A percentile compares a stretch with the other conserved stretches of the same genome.
phyloP scores from a whole-genome alignment of 2,888 invertebrate genomes.

The Thyatira batis region DNA sequence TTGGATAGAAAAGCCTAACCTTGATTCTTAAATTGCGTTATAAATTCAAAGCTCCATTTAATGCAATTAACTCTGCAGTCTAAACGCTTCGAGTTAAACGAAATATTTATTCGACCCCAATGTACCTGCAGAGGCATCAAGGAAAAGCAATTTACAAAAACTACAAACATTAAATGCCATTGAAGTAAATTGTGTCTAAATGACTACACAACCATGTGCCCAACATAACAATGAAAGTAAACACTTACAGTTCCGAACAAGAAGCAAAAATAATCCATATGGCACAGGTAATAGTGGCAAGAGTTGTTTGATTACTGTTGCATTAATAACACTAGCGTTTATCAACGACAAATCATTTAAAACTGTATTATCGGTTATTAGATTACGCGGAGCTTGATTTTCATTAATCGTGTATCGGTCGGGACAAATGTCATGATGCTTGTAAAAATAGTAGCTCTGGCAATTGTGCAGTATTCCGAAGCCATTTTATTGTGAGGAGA shows the following conservation, averaged over 20 bases:
- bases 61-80: neutral
- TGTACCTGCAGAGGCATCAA: neutral
- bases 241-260: conserved; percentile 4
- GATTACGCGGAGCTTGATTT: conserved; percentile 7
- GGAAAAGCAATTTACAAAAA: neutral
- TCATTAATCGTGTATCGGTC: conserved; percentile 13
- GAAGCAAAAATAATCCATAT: conserved; percentile 37
- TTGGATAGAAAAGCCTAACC: conserved; percentile 24
- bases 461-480: conserved; percentile 29
- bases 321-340: conserved; percentile 1
- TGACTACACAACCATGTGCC: neutral
- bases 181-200: neutral
- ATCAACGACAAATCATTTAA: conserved; percentile 2
- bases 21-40: conserved; percentile 15
- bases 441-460: conserved; percentile 48
- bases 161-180: neutral
- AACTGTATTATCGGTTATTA: neutral
- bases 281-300: conserved; percentile 32
- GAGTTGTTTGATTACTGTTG: conserved; percentile 34
- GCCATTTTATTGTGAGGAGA: conserved; percentile 38
- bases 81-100: neutral
- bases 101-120: neutral
- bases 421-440: conserved; percentile 29
- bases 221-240: neutral
- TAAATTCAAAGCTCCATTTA: conserved; percentile 4